Percentiles rank a stretch among this genome's conserved stretches.
Evolutionary conservation across 2,113 vertebrate genomes (phyloP).

Genomic region (Danionella cerebrum): DNA sequence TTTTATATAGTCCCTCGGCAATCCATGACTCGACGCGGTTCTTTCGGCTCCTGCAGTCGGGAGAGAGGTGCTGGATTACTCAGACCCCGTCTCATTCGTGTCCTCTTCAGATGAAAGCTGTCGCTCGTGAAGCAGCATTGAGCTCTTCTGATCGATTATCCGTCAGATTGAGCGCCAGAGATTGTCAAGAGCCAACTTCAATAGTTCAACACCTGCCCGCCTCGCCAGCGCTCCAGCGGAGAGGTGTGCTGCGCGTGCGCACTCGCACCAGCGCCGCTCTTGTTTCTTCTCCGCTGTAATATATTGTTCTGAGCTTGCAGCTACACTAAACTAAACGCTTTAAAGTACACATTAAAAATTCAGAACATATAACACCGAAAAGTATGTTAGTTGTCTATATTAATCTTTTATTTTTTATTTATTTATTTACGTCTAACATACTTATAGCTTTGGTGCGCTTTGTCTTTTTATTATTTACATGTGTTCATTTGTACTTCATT

Average conservation of each 20-base stretch:
- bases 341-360: no score
- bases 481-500: no score
- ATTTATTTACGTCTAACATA: no score
- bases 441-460: no score
- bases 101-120: background rate
- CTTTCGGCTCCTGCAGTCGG: constrained; percentile 11
- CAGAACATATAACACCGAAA: no score
- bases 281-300: no score
- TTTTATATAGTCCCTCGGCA: constrained; percentile 25
- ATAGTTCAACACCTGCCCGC: constrained; percentile 57
- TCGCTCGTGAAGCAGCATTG: background rate
- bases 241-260: constrained; percentile 72
- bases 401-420: no score
- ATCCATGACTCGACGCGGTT: constrained; percentile 50
- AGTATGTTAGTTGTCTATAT: no score
- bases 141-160: constrained; percentile 39
- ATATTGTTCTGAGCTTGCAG: no score
- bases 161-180: constrained; percentile 39
- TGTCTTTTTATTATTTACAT: no score
- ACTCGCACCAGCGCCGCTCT: constrained; percentile 5
- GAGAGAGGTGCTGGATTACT: no score
- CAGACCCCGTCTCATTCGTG: background rate
- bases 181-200: constrained; percentile 42
- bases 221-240: constrained; percentile 27
- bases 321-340: no score